These are phyloP conservation scores for Euclidia mi DNA, from an alignment of 2,888 invertebrate species.

Conservation along the genomic window DNA sequence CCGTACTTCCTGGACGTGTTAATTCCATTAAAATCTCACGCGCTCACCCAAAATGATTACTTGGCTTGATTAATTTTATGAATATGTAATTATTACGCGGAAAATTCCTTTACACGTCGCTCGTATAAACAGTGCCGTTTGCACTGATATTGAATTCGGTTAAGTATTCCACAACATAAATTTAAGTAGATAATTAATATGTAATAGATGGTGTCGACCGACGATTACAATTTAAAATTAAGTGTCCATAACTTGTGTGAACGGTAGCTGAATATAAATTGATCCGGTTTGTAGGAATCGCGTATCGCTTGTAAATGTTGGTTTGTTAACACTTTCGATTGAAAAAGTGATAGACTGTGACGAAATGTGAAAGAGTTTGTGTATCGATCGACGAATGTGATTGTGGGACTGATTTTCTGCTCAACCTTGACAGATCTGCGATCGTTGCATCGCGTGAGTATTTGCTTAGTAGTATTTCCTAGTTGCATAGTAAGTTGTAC, in stretches of 20 bases:
- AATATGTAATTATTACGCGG: slow-evolving; percentile 1
- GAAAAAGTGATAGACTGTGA: slow-evolving; percentile 2
- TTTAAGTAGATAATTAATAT: slow-evolving; percentile 13
- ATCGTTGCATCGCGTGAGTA: too few species aligned
- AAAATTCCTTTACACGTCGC: neutral
- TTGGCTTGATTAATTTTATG: slow-evolving; percentile 33
- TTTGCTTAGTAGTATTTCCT: too few species aligned
- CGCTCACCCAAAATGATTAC: slow-evolving; percentile 46
- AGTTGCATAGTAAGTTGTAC: too few species aligned
- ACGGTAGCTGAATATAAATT: slow-evolving; percentile 20
- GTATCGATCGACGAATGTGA: neutral
- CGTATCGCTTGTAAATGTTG: slow-evolving; percentile 9
- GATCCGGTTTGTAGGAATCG: slow-evolving; percentile 13
- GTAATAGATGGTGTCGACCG: slow-evolving; percentile 15
- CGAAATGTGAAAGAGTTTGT: too few species aligned
- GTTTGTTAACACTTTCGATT: slow-evolving; percentile 12
- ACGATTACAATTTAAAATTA: slow-evolving; percentile 24
- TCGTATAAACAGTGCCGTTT: too few species aligned
- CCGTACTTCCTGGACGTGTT: slow-evolving; percentile 56
- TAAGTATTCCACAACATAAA: too few species aligned
- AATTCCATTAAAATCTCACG: slow-evolving; percentile 54
- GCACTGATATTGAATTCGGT: too few species aligned
- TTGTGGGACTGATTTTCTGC: too few species aligned
- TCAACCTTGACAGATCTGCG: too few species aligned
- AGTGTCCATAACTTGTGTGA: slow-evolving; percentile 34